Evolutionary conservation across 2,888 invertebrate species (phyloP).

Genomic region (Phania funesta): DNA sequence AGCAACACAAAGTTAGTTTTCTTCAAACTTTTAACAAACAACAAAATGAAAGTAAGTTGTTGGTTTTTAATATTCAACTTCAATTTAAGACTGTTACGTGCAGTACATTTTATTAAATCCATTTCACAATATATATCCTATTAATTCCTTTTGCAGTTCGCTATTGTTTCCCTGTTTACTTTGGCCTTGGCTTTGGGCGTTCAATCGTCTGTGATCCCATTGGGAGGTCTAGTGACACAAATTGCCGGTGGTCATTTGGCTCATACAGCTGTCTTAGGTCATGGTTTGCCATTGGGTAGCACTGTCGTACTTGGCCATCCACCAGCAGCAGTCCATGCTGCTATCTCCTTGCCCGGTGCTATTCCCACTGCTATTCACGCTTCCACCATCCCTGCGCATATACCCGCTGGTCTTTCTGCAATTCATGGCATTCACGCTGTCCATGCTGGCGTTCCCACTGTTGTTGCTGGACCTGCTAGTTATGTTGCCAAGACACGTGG

Average conservation of each 20-base stretch:
- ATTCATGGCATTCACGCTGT: not conserved
- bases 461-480: slow-evolving; percentile 38
- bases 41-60: too few species aligned
- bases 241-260: slow-evolving; percentile 71
- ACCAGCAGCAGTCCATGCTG: slow-evolving; percentile 14
- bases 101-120: too few species aligned
- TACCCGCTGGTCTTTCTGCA: too few species aligned
- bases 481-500: slow-evolving; percentile 57
- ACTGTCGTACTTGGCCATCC: slow-evolving; percentile 52
- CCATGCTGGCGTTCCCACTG: slow-evolving; percentile 34
- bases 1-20: too few species aligned
- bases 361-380: slow-evolving; percentile 5
- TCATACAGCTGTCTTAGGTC: slow-evolving; percentile 71
- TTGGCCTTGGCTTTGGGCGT: slow-evolving; percentile 77
- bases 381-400: too few species aligned
- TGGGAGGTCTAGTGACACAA: slow-evolving; percentile 70
- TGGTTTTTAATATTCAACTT: too few species aligned
- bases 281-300: slow-evolving; percentile 58
- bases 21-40: too few species aligned
- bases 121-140: too few species aligned
- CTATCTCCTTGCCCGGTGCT: slow-evolving; percentile 8
- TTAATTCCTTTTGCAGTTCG: slow-evolving; percentile 73
- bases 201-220: slow-evolving; percentile 75
- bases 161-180: slow-evolving; percentile 72
- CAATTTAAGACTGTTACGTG: too few species aligned